Base-by-base conservation (phyloP, 2,888 invertebrate species). In the Ophion slaviceki region DNA sequence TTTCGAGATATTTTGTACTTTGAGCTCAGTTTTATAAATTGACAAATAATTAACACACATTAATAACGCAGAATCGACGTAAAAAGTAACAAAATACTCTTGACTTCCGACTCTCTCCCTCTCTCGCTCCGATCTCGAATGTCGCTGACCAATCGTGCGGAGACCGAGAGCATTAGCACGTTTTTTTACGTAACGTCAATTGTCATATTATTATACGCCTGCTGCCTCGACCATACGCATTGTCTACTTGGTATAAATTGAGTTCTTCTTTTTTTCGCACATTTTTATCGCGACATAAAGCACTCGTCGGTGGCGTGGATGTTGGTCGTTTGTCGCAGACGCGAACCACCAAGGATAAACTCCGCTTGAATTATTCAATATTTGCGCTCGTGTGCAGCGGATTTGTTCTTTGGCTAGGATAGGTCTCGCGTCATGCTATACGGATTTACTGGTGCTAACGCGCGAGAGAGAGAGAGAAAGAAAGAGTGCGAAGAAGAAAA, bases 331-430 rank as follows among this genome's bases (percentile, higher is more conserved):
- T 87, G 88, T 88, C 86, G 86, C 86, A 89, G 88, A 86, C 88
- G 81, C 86, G 84, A 87, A 85, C 87, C 88, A 90, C 88, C 90
- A 91, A 92, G 91, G 91, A 91, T 92, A 92, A 88, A 89, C 89
- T 89, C 84, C 82, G 70, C 71, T 89, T 92, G 91, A 92, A 92
- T 92, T 89, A 92, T 92, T 92, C 91, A 92, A 91, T 92, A 86
- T 90, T 91, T 88, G 86, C 53, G 17, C 81, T 84, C 81, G 83
- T 86, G 84, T 86, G 87, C 81, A 86, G 86, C 77, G 84, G 85
- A 88, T 88, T 88, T 87, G 80, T 78, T 85, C 82, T 87, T 83
- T 80, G 64, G 66, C 47, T 75, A 81, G 66, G 72, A 80, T 82
- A 67, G 70, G 57, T 59, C 68, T 64, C 71, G 66, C 70, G 68